A percentile compares a stretch with the other conserved stretches of the same genome.
Evolutionary conservation across 2,113 vertebrate genomes (phyloP).

Genomic region (Scopus umbretta): DNA sequence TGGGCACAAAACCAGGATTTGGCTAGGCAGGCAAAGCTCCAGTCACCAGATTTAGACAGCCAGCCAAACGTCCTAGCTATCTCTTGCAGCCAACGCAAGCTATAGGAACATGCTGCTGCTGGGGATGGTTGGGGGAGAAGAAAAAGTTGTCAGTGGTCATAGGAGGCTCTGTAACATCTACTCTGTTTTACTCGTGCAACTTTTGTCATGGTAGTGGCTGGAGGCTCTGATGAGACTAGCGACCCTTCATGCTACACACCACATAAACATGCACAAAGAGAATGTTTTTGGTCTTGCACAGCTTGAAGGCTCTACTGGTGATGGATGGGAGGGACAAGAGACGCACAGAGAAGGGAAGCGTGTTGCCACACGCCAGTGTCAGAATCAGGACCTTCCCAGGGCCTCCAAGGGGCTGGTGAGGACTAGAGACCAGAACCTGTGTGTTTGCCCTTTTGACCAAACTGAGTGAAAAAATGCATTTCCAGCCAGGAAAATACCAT

Average conservation of each 20-base stretch:
- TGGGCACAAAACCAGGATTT: accelerated
- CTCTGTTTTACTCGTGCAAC: accelerated
- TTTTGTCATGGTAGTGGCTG: neutral
- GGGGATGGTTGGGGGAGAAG: neutral
- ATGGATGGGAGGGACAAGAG: neutral
- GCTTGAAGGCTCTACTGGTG: neutral
- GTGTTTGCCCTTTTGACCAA: neutral
- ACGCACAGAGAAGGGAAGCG: accelerated
- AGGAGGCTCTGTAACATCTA: neutral
- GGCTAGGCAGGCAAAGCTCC: neutral
- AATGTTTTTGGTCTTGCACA: neutral
- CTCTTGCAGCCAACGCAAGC: neutral
- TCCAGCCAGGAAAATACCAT: neutral
- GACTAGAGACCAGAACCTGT: neutral
- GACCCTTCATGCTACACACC: neutral
- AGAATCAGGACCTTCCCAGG: neutral
- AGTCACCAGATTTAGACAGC: neutral
- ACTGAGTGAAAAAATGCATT: neutral
- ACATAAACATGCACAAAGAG: neutral
- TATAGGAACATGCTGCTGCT: neutral
- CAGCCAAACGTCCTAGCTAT: neutral
- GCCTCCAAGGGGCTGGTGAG: neutral
- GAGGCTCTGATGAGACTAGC: neutral
- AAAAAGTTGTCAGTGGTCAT: neutral
- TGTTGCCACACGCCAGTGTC: neutral